A percentile compares a stretch with the other conserved stretches of the same genome.
Conservation (phyloP, 2,888 invertebrate genomes). For the Caenorhabditis afra region DNA sequence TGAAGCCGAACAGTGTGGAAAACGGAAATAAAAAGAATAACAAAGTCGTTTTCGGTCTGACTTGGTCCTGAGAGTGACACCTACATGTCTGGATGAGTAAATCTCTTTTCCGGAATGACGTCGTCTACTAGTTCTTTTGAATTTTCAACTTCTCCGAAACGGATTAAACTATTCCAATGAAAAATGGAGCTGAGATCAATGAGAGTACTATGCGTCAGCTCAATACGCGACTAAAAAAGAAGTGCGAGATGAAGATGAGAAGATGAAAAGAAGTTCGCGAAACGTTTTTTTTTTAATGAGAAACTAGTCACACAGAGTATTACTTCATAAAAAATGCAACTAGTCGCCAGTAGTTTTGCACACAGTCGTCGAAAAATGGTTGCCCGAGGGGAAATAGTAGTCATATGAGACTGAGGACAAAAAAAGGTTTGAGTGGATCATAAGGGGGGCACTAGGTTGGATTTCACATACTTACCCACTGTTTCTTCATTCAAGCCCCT, state of each 20-base stretch:
- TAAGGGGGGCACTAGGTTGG: slow-evolving; percentile 51
- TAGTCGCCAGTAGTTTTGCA: slow-evolving; percentile 35
- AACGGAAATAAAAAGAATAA: neutral
- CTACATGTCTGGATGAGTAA: too few relatives aligned
- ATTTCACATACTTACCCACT: slow-evolving; percentile 37
- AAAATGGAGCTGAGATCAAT: neutral
- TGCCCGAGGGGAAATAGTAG: slow-evolving; percentile 56
- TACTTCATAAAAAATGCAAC: slow-evolving; percentile 27
- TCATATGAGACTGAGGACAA: slow-evolving; percentile 58
- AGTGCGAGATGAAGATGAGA: neutral
- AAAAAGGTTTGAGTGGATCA: slow-evolving; percentile 59
- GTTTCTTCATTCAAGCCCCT: neutral
- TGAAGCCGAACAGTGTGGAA: neutral
- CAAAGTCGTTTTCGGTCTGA: too few relatives aligned
- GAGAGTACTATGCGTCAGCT: neutral
- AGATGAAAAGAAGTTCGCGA: slow-evolving; percentile 17
- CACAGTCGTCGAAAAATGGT: slow-evolving; percentile 40
- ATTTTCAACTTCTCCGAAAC: neutral
- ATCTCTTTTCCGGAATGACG: neutral
- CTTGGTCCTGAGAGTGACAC: too few relatives aligned
- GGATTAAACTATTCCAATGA: neutral
- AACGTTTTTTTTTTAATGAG: slow-evolving; percentile 45
- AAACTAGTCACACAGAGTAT: slow-evolving; percentile 28
- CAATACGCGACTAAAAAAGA: neutral
- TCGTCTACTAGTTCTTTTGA: neutral